These are phyloP conservation scores for Philopedon plagiatum DNA, from an alignment of 2,888 invertebrate genomes.

Conservation along the genomic window DNA sequence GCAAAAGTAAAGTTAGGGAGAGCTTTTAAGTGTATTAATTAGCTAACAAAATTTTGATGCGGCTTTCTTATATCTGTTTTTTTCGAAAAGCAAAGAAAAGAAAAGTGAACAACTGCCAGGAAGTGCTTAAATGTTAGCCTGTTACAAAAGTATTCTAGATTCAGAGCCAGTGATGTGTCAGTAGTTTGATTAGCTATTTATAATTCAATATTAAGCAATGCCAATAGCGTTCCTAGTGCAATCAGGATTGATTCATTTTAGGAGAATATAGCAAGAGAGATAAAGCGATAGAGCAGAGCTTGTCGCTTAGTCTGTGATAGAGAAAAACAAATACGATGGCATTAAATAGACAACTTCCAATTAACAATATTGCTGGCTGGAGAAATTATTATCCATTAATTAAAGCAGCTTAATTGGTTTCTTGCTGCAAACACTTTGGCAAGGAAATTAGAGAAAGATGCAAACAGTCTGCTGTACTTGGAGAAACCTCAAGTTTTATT, in stretches of 20 bases:
- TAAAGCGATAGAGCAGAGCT: slow-evolving; percentile 16
- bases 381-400: slow-evolving; percentile 52
- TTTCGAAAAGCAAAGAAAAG: too few species aligned
- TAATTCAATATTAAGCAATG: neutral
- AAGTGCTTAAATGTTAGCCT: too few species aligned
- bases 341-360: slow-evolving; percentile 51
- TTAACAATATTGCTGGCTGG: slow-evolving; percentile 50
- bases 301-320: slow-evolving; percentile 22
- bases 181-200: neutral
- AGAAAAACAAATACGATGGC: slow-evolving; percentile 46
- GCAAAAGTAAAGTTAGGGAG: neutral
- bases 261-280: slow-evolving; percentile 5
- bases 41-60: neutral
- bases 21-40: slow-evolving; percentile 3
- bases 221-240: neutral
- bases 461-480: slow-evolving; percentile 21
- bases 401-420: slow-evolving; percentile 50
- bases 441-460: slow-evolving; percentile 36
- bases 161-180: neutral
- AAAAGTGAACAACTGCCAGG: too few species aligned
- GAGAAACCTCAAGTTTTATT: slow-evolving; percentile 30
- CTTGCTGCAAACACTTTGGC: slow-evolving; percentile 45
- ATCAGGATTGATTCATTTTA: slow-evolving; percentile 13
- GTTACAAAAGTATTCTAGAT: too few species aligned
- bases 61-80: too few species aligned